These are phyloP conservation scores for Metopia argyrocephala DNA, from an alignment of 2,888 invertebrate species.

Conservation along the genomic window DNA sequence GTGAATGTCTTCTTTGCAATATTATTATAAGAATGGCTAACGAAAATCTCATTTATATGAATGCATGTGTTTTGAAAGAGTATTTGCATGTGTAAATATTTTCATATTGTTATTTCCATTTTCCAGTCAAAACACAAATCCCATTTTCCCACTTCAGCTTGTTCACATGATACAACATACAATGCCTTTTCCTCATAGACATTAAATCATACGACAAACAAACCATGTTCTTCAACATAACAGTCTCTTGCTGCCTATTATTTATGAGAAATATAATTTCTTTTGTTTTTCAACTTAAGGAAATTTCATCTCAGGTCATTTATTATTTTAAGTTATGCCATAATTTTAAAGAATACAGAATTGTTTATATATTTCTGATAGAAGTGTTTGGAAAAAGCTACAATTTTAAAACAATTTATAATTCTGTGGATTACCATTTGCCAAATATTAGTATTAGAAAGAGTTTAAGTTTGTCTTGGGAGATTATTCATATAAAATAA, in stretches of 20 bases:
- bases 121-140: constrained; percentile 25
- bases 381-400: background rate
- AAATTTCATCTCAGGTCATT: constrained; percentile 8
- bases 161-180: background rate
- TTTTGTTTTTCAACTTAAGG: constrained; percentile 23
- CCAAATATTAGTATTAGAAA: too few species aligned
- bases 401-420: background rate
- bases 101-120: constrained; percentile 35
- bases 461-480: too few species aligned
- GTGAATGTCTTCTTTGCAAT: too few species aligned
- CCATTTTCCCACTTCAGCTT: constrained; percentile 20
- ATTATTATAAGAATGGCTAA: too few species aligned
- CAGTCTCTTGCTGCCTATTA: constrained; percentile 11
- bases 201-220: constrained; percentile 26
- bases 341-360: constrained; percentile 16
- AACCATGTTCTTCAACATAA: background rate
- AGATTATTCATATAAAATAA: too few species aligned
- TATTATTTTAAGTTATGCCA: constrained; percentile 26
- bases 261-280: constrained; percentile 35
- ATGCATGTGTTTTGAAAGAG: background rate
- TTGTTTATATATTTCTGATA: background rate
- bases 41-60: background rate
- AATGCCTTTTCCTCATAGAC: constrained; percentile 17
- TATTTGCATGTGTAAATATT: constrained; percentile 26
- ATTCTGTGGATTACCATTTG: background rate